A percentile compares a stretch with the other conserved stretches of the same genome.
phyloP scores from a whole-genome alignment of 2,888 invertebrate species.

The Orchesellides sinensis region DNA sequence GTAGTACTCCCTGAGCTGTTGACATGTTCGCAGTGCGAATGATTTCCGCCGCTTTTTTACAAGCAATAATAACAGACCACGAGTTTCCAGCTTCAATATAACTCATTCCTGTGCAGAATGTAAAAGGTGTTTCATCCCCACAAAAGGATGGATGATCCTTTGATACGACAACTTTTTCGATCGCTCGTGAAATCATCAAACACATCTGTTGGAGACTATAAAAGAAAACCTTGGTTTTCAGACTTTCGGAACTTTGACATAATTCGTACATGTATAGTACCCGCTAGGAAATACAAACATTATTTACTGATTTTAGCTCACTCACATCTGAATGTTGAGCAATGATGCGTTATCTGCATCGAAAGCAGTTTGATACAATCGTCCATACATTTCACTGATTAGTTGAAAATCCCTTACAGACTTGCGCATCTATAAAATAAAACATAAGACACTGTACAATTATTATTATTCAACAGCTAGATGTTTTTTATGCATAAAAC shows the following conservation, averaged over 20 bases:
- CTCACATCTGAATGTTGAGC: constrained; percentile 84
- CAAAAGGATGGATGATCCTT: constrained; percentile 75
- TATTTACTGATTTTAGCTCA: too few relatives aligned
- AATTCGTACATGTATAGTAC: background rate
- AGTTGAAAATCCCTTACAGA: constrained; percentile 85
- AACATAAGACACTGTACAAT: constrained; percentile 31
- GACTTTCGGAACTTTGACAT: background rate
- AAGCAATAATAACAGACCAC: constrained; percentile 70
- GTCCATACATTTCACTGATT: constrained; percentile 86
- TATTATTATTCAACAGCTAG: background rate
- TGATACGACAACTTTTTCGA: constrained; percentile 84
- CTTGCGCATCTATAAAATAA: constrained; percentile 81
- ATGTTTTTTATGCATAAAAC: too few relatives aligned
- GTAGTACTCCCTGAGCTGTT: background rate
- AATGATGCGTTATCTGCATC: constrained; percentile 90
- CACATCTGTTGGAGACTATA: constrained; percentile 88
- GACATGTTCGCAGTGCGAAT: constrained; percentile 23
- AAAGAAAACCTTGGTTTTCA: constrained; percentile 32
- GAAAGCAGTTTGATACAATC: constrained; percentile 89
- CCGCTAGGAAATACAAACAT: too few relatives aligned
- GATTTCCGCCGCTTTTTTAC: constrained; percentile 67
- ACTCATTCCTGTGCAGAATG: constrained; percentile 66
- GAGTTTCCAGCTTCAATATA: constrained; percentile 68
- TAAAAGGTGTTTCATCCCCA: constrained; percentile 73
- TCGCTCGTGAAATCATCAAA: constrained; percentile 85